A percentile compares a stretch with the other conserved stretches of the same genome.
phyloP scores from a whole-genome alignment of 2,888 invertebrate species.

The Cylindroiulus punctatus region DNA sequence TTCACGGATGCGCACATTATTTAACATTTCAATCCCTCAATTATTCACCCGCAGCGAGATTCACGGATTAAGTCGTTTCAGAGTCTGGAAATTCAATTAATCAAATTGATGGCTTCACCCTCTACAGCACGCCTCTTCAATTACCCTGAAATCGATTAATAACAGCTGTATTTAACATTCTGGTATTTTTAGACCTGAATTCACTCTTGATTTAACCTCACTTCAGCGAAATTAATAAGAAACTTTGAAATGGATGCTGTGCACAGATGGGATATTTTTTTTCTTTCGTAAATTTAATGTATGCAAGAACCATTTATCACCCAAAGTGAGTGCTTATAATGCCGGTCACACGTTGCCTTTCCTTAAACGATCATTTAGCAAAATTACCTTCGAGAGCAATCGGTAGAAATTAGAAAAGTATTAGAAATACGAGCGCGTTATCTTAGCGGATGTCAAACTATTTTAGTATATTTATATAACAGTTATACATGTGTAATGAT shows the following conservation, averaged over 20 bases:
- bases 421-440: not conserved
- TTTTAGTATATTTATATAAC: too few species aligned
- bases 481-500: too few species aligned
- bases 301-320: conserved; percentile 34
- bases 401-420: not conserved
- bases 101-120: not conserved
- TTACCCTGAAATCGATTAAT: conserved; percentile 28
- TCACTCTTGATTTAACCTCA: not conserved
- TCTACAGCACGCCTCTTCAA: not conserved
- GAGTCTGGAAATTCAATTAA: conserved; percentile 2
- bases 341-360: not conserved
- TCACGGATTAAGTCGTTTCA: not conserved
- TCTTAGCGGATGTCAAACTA: too few species aligned
- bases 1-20: not conserved
- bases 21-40: not conserved
- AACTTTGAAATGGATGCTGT: not conserved
- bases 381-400: not conserved
- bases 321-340: not conserved
- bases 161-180: conserved; percentile 2
- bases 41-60: not conserved
- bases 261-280: conserved; percentile 27
- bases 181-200: not conserved
- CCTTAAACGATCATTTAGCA: not conserved
- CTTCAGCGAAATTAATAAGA: not conserved
- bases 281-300: conserved; percentile 15